Evolutionary conservation across 2,888 invertebrate species (phyloP).

Genomic region (Heliconius ismenius): DNA sequence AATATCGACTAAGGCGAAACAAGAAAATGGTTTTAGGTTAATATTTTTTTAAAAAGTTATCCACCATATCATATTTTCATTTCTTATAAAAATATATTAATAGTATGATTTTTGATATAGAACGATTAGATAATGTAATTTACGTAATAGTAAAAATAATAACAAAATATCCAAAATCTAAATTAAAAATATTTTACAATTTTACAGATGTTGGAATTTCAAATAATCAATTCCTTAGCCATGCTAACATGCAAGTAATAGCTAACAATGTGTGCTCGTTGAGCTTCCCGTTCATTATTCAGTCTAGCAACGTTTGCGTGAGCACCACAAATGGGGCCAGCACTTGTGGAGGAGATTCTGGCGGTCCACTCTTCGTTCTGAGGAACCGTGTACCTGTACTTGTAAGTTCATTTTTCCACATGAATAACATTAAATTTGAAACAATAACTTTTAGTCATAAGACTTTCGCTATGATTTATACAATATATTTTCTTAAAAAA

Average conservation of each 20-base stretch:
- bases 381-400: background rate
- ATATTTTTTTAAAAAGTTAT: too few species aligned
- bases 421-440: background rate
- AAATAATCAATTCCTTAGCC: constrained; percentile 49
- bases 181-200: background rate
- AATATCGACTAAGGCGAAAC: too few species aligned
- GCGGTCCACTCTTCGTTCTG: constrained; percentile 39
- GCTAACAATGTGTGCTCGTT: constrained; percentile 44
- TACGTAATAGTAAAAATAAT: too few species aligned
- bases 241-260: constrained; percentile 55
- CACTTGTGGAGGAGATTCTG: constrained; percentile 54
- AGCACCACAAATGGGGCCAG: constrained; percentile 40
- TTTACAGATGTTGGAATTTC: constrained; percentile 21
- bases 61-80: too few species aligned
- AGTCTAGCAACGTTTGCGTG: constrained; percentile 47
- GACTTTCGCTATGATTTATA: too few species aligned
- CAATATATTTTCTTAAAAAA: background rate
- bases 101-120: too few species aligned
- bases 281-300: constrained; percentile 29
- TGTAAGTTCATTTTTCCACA: background rate
- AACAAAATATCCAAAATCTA: too few species aligned
- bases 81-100: too few species aligned
- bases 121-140: too few species aligned
- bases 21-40: too few species aligned
- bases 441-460: too few species aligned